phyloP scores from a whole-genome alignment of 2,797 vertebrate species.

The Psittacula derbiana region DNA sequence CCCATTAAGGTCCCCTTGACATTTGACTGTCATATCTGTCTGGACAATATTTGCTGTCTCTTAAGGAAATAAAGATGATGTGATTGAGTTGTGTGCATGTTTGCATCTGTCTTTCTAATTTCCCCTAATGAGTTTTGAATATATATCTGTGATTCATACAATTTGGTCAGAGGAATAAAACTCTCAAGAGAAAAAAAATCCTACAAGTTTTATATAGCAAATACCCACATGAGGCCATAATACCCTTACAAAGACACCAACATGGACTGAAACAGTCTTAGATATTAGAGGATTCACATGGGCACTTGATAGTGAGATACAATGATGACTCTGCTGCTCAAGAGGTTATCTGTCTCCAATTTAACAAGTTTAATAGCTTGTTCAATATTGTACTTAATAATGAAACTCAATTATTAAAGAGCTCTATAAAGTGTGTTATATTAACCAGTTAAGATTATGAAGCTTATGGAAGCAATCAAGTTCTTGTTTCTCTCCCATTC shows the following conservation, averaged over 20 bases:
- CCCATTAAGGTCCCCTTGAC: not conserved
- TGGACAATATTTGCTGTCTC: not conserved
- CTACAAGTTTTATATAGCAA: not conserved
- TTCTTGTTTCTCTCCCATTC: not conserved
- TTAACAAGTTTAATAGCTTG: conserved; percentile 20
- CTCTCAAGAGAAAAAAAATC: not conserved
- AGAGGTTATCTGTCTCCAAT: not conserved
- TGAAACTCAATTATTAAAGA: conserved; percentile 13
- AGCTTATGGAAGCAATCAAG: not conserved
- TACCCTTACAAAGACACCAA: not conserved
- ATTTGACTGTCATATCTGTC: not conserved
- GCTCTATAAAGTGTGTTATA: conserved; percentile 10
- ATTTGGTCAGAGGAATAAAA: not conserved
- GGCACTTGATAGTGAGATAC: not conserved
- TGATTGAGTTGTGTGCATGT: not conserved
- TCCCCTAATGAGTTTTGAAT: not conserved
- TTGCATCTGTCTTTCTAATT: not conserved
- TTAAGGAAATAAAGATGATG: not conserved
- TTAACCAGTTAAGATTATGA: not conserved
- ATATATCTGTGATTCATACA: not conserved
- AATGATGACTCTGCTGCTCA: not conserved
- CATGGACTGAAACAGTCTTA: not conserved
- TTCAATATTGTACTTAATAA: not conserved
- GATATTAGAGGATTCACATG: not conserved
- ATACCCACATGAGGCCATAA: not conserved